Evolutionary conservation across 2,113 vertebrate species (phyloP).

Genomic region (Phrynocephalus versicolor): DNA sequence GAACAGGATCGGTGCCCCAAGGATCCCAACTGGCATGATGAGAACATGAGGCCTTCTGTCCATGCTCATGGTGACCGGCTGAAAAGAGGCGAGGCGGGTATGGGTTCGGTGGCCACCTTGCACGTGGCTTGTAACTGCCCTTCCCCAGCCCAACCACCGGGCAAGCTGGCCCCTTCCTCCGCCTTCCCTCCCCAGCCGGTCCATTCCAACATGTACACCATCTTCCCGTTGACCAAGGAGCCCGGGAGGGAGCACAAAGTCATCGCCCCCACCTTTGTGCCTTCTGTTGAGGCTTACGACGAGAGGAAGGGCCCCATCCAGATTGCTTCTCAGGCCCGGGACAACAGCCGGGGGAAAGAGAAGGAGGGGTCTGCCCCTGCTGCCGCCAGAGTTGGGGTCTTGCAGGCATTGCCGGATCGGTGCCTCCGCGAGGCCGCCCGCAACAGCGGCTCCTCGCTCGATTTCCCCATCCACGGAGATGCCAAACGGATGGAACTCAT

Average conservation of each 20-base stretch:
- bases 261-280: slow-evolving; percentile 93
- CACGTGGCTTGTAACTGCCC: slow-evolving; percentile 81
- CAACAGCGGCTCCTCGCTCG: slow-evolving; percentile 72
- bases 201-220: slow-evolving; percentile 79
- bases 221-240: slow-evolving; percentile 82
- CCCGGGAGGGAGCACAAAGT: slow-evolving; percentile 89
- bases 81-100: slow-evolving; percentile 78
- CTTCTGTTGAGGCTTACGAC: slow-evolving; percentile 93
- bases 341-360: slow-evolving; percentile 80
- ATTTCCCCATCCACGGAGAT: slow-evolving; percentile 77
- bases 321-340: slow-evolving; percentile 91
- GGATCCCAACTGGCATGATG: slow-evolving; percentile 75
- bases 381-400: slow-evolving; percentile 71
- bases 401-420: slow-evolving; percentile 79
- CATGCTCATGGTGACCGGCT: slow-evolving; percentile 72
- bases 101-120: slow-evolving; percentile 75
- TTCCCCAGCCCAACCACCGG: slow-evolving; percentile 63
- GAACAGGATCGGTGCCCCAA: slow-evolving; percentile 81
- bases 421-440: slow-evolving; percentile 71
- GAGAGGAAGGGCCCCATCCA: slow-evolving; percentile 91
- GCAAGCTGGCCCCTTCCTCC: slow-evolving; percentile 66
- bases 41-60: slow-evolving; percentile 72
- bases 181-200: slow-evolving; percentile 76
- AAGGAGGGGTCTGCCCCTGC: slow-evolving; percentile 54
- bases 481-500: slow-evolving; percentile 75